These are phyloP conservation scores for Pterostichus madidus DNA, from an alignment of 2,888 invertebrate species.

Conservation along the genomic window DNA sequence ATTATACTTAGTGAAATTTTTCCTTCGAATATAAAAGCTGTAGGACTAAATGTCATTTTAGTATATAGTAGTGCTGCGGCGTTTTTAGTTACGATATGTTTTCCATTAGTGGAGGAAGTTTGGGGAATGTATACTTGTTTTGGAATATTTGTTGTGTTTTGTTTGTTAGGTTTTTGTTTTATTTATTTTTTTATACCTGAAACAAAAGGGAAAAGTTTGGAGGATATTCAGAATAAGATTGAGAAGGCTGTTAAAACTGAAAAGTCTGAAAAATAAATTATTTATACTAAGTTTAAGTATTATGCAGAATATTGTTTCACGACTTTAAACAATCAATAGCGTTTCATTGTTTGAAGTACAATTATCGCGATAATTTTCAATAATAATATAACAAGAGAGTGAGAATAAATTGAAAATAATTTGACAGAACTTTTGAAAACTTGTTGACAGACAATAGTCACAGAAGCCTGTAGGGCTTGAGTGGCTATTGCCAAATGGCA, in stretches of 20 bases:
- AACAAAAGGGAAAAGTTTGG: constrained; percentile 82
- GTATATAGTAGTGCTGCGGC: constrained; percentile 80
- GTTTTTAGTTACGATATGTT: constrained; percentile 81
- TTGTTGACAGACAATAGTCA: too few relatives aligned
- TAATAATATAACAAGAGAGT: too few relatives aligned
- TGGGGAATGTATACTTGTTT: constrained; percentile 82
- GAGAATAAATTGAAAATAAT: too few relatives aligned
- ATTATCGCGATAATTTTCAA: too few relatives aligned
- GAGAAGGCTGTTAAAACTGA: neutral
- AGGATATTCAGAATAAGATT: constrained; percentile 78
- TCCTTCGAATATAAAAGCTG: constrained; percentile 82
- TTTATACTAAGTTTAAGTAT: too few relatives aligned
- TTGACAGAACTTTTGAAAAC: too few relatives aligned
- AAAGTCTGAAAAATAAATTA: too few relatives aligned
- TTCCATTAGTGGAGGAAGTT: constrained; percentile 79
- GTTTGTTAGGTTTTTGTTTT: constrained; percentile 80
- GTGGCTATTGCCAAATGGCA: too few relatives aligned
- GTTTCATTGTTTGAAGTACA: too few relatives aligned
- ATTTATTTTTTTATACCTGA: constrained; percentile 81
- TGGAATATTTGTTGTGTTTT: constrained; percentile 80
- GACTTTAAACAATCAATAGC: too few relatives aligned
- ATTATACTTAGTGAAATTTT: constrained; percentile 83
- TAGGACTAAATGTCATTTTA: constrained; percentile 81
- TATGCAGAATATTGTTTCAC: too few relatives aligned
- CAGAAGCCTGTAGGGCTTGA: too few relatives aligned